phyloP scores from a whole-genome alignment of 2,888 invertebrate species.

The Onthophagus sagittarius region DNA sequence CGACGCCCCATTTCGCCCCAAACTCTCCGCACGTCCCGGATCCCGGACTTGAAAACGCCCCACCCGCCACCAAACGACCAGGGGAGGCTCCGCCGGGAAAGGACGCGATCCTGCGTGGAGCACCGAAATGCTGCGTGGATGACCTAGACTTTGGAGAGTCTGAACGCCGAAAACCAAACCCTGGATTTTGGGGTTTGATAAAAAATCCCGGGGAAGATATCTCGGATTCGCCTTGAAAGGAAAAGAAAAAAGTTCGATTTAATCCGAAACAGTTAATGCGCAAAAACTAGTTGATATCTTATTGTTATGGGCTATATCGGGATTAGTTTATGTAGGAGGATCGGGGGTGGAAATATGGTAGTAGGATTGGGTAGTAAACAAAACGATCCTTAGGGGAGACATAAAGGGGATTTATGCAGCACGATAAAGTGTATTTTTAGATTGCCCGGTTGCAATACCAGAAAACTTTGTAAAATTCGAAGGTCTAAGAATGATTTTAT shows the following conservation, averaged over 20 bases:
- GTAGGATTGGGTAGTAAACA: not conserved
- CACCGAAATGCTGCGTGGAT: not conserved
- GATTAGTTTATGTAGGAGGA: not conserved
- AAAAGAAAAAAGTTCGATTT: too few relatives aligned
- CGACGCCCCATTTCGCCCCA: slow-evolving; percentile 44
- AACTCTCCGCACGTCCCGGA: slow-evolving; percentile 34
- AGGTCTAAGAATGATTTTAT: not conserved
- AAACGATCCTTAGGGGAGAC: not conserved
- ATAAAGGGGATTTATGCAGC: not conserved
- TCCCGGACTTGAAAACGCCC: not conserved
- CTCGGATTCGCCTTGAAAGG: too few relatives aligned
- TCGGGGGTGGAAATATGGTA: not conserved
- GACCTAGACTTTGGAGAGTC: not conserved
- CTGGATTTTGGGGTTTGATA: not conserved
- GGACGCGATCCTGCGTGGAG: not conserved
- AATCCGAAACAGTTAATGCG: too few relatives aligned
- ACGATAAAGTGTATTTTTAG: not conserved
- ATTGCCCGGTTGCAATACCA: not conserved
- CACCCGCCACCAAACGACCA: not conserved
- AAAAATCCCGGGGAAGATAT: too few relatives aligned
- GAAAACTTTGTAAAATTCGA: not conserved
- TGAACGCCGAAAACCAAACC: not conserved
- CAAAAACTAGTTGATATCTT: not conserved
- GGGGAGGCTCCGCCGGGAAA: not conserved
- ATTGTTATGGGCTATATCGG: not conserved